These are phyloP conservation scores for Cerastis leucographa DNA, from an alignment of 2,888 invertebrate species.

Conservation along the genomic window DNA sequence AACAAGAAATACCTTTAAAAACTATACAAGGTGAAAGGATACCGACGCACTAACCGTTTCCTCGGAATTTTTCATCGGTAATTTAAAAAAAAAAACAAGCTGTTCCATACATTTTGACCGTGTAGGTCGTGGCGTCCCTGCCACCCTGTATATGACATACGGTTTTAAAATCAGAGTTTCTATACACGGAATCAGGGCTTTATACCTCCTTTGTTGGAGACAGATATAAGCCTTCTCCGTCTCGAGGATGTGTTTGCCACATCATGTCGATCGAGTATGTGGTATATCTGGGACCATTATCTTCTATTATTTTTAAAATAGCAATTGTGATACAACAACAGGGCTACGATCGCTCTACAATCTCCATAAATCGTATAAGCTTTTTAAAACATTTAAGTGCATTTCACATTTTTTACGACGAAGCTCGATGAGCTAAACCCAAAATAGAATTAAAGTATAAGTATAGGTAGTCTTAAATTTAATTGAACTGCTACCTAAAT, in stretches of 20 bases:
- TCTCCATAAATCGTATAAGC: not conserved
- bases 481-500: slow-evolving; percentile 14
- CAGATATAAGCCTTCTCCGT: not conserved
- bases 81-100: no score
- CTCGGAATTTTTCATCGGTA: no score
- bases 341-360: not conserved
- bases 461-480: not conserved
- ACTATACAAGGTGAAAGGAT: no score
- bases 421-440: not conserved
- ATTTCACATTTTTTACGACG: not conserved
- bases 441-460: slow-evolving; percentile 12
- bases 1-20: not conserved
- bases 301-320: not conserved
- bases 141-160: no score
- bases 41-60: no score
- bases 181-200: not conserved
- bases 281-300: not conserved
- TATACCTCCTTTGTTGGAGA: not conserved
- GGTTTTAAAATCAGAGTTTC: not conserved
- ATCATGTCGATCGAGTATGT: not conserved
- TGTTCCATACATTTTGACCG: no score
- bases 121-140: no score
- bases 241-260: not conserved
- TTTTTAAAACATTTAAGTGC: not conserved
- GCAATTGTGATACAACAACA: not conserved